Evolutionary conservation across 2,113 vertebrate species (phyloP).

Genomic region (Sturnira hondurensis): DNA sequence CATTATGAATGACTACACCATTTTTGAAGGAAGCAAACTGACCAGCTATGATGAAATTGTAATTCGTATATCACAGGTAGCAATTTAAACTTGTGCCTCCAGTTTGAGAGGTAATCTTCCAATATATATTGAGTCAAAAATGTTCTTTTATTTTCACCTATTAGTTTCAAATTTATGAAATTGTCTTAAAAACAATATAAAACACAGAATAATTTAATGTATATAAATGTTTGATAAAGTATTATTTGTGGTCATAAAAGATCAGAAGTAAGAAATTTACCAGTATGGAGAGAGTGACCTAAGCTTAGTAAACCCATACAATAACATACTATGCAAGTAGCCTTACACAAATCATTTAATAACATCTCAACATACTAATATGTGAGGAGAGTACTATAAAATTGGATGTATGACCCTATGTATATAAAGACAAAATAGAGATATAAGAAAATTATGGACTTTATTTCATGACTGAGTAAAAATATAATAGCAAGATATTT

Average conservation of each 20-base stretch:
- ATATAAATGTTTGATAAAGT: background rate
- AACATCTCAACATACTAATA: background rate
- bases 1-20: background rate
- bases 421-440: background rate
- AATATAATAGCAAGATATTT: background rate
- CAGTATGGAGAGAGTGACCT: background rate
- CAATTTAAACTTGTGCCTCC: background rate
- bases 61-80: background rate
- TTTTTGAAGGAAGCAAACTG: background rate
- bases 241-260: conserved; percentile 1
- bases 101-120: background rate
- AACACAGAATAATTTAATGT: background rate
- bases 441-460: background rate
- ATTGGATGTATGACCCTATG: background rate
- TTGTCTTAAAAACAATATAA: background rate
- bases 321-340: background rate
- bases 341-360: background rate
- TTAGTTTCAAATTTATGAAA: conserved; percentile 23
- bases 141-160: background rate
- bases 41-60: background rate
- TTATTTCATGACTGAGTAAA: background rate
- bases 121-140: background rate
- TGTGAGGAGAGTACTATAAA: background rate
- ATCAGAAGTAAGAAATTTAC: background rate
- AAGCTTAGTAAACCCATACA: background rate